Conservation (phyloP, 1,140 invertebrate species). For the Hypothenemus hampei region DNA sequence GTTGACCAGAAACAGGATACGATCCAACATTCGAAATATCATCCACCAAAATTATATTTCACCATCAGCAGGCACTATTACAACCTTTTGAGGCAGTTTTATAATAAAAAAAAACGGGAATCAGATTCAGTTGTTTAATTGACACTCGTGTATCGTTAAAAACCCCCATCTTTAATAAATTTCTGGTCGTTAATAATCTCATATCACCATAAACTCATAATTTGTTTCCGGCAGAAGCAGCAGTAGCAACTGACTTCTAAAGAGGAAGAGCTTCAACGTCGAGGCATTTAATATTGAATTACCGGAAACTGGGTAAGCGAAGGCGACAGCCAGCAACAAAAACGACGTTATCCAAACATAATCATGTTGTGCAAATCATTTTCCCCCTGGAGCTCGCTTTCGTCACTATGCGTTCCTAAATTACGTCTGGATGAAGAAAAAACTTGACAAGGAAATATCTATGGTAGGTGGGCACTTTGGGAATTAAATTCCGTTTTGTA, state of each 20-base stretch:
- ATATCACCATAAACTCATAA: conserved; percentile 7
- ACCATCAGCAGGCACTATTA: not conserved
- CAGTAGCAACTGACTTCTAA: conserved; percentile 6
- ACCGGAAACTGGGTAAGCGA: conserved; percentile 14
- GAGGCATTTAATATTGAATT: conserved; percentile 19
- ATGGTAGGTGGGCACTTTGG: too few relatives aligned
- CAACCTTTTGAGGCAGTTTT: not conserved
- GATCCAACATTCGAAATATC: not conserved
- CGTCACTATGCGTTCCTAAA: conserved; percentile 2
- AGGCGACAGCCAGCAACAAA: conserved; percentile 16
- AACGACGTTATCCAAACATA: conserved; percentile 17
- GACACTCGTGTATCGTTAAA: not conserved
- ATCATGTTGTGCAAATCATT: conserved; percentile 24
- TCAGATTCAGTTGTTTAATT: not conserved
- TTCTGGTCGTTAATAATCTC: not conserved
- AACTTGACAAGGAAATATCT: not conserved
- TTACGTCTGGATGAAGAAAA: conserved; percentile 7
- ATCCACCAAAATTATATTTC: not conserved
- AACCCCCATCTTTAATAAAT: not conserved
- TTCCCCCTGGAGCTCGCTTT: conserved; percentile 7
- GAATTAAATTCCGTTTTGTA: too few relatives aligned
- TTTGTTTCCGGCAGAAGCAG: not conserved
- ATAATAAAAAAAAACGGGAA: not conserved
- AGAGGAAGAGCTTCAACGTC: not conserved
- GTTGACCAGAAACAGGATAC: not conserved